Evolutionary conservation across 2,888 invertebrate species (phyloP), one percentile per base, ranked within the genome.

Genomic region (Drosophila anomelani): DNA sequence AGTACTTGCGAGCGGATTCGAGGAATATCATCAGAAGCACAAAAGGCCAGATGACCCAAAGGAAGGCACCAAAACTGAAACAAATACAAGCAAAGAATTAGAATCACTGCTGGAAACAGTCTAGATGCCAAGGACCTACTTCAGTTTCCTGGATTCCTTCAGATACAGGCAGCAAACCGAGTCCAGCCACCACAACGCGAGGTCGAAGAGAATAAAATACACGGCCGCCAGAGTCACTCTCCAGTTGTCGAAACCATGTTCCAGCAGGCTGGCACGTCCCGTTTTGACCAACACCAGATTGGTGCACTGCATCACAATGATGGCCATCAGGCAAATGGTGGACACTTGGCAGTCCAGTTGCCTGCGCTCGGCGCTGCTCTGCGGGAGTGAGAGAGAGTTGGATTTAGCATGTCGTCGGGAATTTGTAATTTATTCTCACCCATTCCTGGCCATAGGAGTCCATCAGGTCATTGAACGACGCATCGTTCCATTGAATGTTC

Each of bases 401-500:
- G 7, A 12, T 8, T 38, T 0, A 36, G 15, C 1, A 10, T 17
- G 13, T 4, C 7, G 7, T 29, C 4, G 9, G 5, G 26, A 38
- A 29, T 12, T 7, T 26, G 8, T 26, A 41, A 17, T 39, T 10
- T 7, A 12, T 44, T 3, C 1, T 8, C 53, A 72, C 88, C 88
- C 85, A 85, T 63, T 89, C 88, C 38, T 89, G 82, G 29, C 88
- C 88, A 44, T 73, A 76, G 0, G 87, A 76, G 36, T 85, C 85
- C 3, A 53, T 8, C 12, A 85, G 7, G 49, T 70, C 85, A 53
- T 77, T 71, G 1, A 49, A 9, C 4, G 54, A 8, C 0, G 43
- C 23, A 13, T 89, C 75, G 5, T 62, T 46, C 82, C 78, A 85
- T 0, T 20, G 1, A 0, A 5, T 2, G 4, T 51, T 26, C 1